These are phyloP conservation scores for Alitta virens DNA, from an alignment of 2,888 invertebrate species.

Conservation along the genomic window DNA sequence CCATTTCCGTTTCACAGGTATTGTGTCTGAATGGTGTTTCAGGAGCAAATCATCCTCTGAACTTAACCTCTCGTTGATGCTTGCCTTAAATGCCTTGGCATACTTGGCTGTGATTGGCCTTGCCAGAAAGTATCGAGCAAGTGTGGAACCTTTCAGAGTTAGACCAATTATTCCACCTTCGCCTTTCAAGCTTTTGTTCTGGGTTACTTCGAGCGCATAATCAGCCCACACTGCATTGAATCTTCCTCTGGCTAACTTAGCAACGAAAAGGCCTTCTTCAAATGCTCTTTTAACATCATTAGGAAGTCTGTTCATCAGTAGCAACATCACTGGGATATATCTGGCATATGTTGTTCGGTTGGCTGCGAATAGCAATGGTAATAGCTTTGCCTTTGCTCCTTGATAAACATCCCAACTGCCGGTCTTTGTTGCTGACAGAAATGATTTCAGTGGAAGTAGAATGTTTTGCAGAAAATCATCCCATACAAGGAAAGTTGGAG, in stretches of 20 bases:
- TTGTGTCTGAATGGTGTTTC: neutral
- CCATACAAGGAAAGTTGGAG: too few species aligned
- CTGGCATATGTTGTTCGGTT: conserved; percentile 1
- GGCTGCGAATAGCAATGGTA: conserved; percentile 6
- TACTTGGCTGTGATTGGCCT: neutral
- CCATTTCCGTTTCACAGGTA: neutral
- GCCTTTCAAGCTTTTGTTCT: conserved; percentile 7
- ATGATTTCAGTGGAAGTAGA: too few species aligned
- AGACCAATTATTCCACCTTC: conserved; percentile 3
- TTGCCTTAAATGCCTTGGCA: neutral
- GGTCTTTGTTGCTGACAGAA: too few species aligned
- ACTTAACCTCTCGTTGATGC: neutral
- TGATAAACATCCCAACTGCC: neutral
- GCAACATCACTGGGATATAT: conserved; percentile 1
- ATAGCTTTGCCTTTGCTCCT: neutral
- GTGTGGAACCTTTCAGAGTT: neutral
- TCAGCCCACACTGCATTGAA: conserved; percentile 4
- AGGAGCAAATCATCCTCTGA: neutral
- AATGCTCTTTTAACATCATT: neutral
- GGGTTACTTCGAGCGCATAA: conserved; percentile 1
- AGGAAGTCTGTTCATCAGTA: neutral
- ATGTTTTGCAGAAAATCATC: too few species aligned
- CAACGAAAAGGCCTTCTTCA: neutral
- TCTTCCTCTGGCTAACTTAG: neutral
- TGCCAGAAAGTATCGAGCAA: conserved; percentile 1